Evolutionary conservation across 2,888 invertebrate species (phyloP).

Genomic region (Mythimna loreyi): DNA sequence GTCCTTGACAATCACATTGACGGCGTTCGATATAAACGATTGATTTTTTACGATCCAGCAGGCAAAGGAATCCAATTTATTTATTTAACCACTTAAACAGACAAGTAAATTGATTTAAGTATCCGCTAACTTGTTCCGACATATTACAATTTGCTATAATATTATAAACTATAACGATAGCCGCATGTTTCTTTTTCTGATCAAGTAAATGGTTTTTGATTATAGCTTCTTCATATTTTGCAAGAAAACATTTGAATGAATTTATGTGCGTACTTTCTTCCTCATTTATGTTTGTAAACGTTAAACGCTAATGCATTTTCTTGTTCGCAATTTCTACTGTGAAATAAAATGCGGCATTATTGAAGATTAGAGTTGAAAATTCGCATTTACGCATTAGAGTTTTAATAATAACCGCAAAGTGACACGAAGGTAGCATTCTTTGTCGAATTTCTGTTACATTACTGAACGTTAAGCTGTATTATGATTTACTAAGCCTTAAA

Average conservation of each 20-base stretch:
- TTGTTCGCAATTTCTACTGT: background rate
- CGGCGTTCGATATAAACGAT: conserved; percentile 62
- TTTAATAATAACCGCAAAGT: conserved; percentile 27
- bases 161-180: conserved; percentile 29
- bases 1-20: conserved; percentile 75
- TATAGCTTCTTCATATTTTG: conserved; percentile 1
- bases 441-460: conserved; percentile 9
- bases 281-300: conserved; percentile 6
- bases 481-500: background rate
- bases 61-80: conserved; percentile 64
- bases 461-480: conserved; percentile 38
- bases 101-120: conserved; percentile 55
- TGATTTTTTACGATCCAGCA: conserved; percentile 57
- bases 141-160: conserved; percentile 6
- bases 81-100: conserved; percentile 59
- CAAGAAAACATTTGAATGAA: conserved; percentile 3
- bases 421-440: conserved; percentile 22
- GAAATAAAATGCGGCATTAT: conserved; percentile 1
- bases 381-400: background rate
- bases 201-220: conserved; percentile 17
- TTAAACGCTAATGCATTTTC: background rate
- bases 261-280: background rate
- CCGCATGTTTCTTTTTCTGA: conserved; percentile 7
- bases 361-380: conserved; percentile 1
- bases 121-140: conserved; percentile 25